Percentiles rank a stretch among this genome's conserved stretches.
Evolutionary conservation across 2,888 invertebrate species (phyloP).

Genomic region (Ophonus ardosiacus): DNA sequence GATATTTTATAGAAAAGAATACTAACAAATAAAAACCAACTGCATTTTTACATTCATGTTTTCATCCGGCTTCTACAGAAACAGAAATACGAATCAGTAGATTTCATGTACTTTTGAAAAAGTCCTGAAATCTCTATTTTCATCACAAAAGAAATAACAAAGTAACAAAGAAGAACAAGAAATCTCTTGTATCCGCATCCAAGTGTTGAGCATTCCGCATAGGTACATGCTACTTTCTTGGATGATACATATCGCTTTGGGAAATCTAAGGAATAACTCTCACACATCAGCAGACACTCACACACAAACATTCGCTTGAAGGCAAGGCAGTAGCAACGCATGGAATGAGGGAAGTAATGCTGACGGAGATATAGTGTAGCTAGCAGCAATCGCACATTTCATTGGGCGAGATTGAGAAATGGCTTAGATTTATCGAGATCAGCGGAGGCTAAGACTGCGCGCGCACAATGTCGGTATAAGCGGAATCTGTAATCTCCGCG

Average conservation of each 20-base stretch:
- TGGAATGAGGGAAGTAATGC: not conserved
- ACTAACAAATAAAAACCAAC: no score
- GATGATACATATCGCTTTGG: conserved; percentile 57
- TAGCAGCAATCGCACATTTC: conserved; percentile 45
- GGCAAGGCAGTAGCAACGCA: not conserved
- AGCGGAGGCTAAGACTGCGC: conserved; percentile 33
- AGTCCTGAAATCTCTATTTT: conserved; percentile 30
- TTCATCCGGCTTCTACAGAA: not conserved
- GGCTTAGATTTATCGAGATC: conserved; percentile 59
- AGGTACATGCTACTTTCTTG: conserved; percentile 7
- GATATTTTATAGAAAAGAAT: no score
- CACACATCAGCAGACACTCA: conserved; percentile 12
- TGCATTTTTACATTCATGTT: no score
- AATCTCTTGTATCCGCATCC: conserved; percentile 4
- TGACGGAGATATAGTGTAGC: conserved; percentile 29
- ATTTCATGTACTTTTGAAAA: conserved; percentile 12
- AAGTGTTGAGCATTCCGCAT: conserved; percentile 32
- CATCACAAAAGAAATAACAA: conserved; percentile 26
- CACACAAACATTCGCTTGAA: not conserved
- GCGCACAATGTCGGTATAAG: not conserved
- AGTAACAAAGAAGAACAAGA: conserved; percentile 18
- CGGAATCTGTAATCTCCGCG: conserved; percentile 53
- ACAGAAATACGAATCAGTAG: not conserved
- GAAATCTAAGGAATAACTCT: conserved; percentile 48
- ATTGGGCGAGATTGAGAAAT: conserved; percentile 58